Evolutionary conservation across 2,888 invertebrate species (phyloP), one percentile per base, ranked within the genome.

Genomic region (Xestia xanthographa): DNA sequence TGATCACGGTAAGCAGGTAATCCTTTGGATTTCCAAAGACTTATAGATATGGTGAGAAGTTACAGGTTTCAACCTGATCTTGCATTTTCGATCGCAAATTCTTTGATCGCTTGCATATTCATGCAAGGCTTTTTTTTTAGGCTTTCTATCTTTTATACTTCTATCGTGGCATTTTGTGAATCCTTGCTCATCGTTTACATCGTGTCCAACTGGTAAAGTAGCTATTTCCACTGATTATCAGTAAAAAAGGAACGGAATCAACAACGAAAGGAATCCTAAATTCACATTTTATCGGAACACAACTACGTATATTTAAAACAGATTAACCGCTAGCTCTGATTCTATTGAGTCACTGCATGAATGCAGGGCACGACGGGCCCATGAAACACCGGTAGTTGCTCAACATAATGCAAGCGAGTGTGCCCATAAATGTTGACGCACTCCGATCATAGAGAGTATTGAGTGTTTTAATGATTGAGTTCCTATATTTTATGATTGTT

Each of bases 321-420:
- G 41, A 14, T 53, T 9, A 50, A 74, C 34, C 5, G 63, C 26
- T 11, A 34, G 43, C 50, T 29, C 65, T 2, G 56, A 34, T 66
- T 66, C 38, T 6, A 78, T 66, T 78, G 75, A 81, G n/a, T 60
- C 43, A 75, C 43, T 0, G 12, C 4, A 29, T 72, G 78, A 60
- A 81, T 78, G 81, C 78, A 80, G 78, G 43, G 43, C 74, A 50
- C 60, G 22, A 4, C 77, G 56, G 38, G 75, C 78, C 78, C 50
- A 58, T 50, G 22, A 17, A 80, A 4, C 45, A 14, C 73, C 80
- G 58, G 50, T 43, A 34, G 74, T 81, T 78, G 58, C 81, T 38
- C 66, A 78, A 81, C 6, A n/a, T 45, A 41, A 53, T 80, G 56
- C 80, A 73, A 77, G 65, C 43, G 34, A 48, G 3, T 65, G 22